A percentile compares a stretch with the other conserved stretches of the same genome.
phyloP scores from a whole-genome alignment of 2,888 invertebrate genomes.

The Cosmorhoe ocellata region DNA sequence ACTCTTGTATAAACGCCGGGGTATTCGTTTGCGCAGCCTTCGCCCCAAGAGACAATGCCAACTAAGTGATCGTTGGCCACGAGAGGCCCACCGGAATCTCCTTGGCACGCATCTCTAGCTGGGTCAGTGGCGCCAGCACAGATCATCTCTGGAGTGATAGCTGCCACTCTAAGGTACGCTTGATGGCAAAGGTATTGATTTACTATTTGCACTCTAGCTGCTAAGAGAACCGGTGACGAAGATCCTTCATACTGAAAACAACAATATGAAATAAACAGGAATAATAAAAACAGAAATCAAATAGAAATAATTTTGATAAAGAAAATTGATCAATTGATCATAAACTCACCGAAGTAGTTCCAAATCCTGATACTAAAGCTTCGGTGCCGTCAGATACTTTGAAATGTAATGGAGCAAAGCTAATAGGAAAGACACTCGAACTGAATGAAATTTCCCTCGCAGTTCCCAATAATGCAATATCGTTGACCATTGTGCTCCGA shows the following conservation, averaged over 20 bases:
- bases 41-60: slow-evolving; percentile 83
- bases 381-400: slow-evolving; percentile 52
- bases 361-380: slow-evolving; percentile 72
- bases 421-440: slow-evolving; percentile 47
- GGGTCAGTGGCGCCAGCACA: slow-evolving; percentile 63
- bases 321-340: too few relatives aligned
- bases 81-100: slow-evolving; percentile 84
- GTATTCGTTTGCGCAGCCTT: slow-evolving; percentile 78
- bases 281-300: neutral
- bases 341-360: slow-evolving; percentile 53
- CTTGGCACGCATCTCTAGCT: slow-evolving; percentile 75
- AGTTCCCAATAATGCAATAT: slow-evolving; percentile 63
- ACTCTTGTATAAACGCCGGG: slow-evolving; percentile 83
- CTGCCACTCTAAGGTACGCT: slow-evolving; percentile 60
- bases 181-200: slow-evolving; percentile 57
- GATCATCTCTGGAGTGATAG: slow-evolving; percentile 65
- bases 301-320: too few relatives aligned
- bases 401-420: slow-evolving; percentile 45
- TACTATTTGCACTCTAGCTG: slow-evolving; percentile 65
- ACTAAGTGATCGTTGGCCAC: slow-evolving; percentile 69
- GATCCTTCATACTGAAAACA: slow-evolving; percentile 61
- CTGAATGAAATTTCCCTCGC: slow-evolving; percentile 49
- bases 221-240: slow-evolving; percentile 55
- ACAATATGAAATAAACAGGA: neutral
- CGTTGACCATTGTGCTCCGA: slow-evolving; percentile 54